phyloP scores from a whole-genome alignment of 2,797 vertebrate species.

The Lepilemur septentrionalis region DNA sequence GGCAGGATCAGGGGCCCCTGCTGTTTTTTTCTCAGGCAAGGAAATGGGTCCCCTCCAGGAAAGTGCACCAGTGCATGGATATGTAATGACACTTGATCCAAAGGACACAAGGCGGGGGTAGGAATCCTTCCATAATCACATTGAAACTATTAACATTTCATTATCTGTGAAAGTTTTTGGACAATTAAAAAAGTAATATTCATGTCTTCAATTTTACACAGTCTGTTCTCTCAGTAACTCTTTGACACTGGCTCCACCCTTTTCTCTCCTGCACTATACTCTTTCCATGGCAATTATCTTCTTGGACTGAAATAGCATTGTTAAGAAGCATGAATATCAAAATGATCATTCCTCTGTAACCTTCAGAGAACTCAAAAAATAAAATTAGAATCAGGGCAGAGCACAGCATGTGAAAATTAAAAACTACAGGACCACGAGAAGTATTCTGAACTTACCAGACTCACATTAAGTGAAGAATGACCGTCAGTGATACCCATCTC shows the following conservation, averaged over 20 bases:
- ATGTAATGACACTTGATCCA: neutral
- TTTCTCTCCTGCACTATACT: neutral
- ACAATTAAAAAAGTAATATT: neutral
- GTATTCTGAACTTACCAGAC: neutral
- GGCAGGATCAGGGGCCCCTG: no score
- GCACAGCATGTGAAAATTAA: neutral
- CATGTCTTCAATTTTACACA: neutral
- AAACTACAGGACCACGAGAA: neutral
- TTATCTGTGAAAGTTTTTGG: neutral
- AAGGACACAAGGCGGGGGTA: neutral
- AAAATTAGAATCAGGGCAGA: neutral
- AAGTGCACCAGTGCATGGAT: no score
- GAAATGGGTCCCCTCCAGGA: no score
- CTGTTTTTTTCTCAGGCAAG: neutral
- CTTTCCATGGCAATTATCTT: neutral
- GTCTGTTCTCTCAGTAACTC: neutral
- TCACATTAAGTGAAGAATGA: neutral
- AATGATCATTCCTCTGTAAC: neutral
- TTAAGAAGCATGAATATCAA: neutral
- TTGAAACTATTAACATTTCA: neutral
- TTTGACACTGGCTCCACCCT: neutral
- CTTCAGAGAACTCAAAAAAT: neutral
- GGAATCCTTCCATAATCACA: neutral
- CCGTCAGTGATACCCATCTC: accelerated
- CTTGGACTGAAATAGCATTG: neutral